These are phyloP conservation scores for Gerris buenoi DNA, from an alignment of 1,140 invertebrate species.

Conservation along the genomic window DNA sequence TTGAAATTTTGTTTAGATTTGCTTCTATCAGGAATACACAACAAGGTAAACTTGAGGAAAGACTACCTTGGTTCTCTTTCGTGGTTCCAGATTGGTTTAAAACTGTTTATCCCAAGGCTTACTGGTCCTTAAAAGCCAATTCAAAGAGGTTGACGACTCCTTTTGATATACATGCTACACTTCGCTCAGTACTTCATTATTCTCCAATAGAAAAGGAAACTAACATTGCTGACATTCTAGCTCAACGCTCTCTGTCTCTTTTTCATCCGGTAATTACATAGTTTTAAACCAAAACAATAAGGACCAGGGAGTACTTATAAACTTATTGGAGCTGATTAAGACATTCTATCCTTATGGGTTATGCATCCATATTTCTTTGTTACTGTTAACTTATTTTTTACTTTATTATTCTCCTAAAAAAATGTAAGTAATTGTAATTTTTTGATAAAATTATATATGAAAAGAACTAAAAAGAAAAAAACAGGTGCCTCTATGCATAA, in stretches of 20 bases:
- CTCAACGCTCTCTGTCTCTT: slow-evolving; percentile 47
- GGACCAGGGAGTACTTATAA: no score
- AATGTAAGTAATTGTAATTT: no score
- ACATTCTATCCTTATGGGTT: no score
- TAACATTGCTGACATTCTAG: slow-evolving; percentile 32
- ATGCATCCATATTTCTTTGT: no score
- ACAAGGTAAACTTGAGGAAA: slow-evolving; percentile 79
- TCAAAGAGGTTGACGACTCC: slow-evolving; percentile 54
- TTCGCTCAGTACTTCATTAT: slow-evolving; percentile 45
- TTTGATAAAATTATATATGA: no score
- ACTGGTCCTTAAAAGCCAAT: slow-evolving; percentile 50
- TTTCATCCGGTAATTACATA: slow-evolving; percentile 43
- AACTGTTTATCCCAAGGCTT: slow-evolving; percentile 37
- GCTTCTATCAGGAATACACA: slow-evolving; percentile 64
- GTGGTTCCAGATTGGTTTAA: slow-evolving; percentile 52
- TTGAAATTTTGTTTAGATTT: slow-evolving; percentile 39
- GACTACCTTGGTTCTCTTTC: slow-evolving; percentile 70
- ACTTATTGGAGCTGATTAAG: no score
- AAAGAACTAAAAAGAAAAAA: no score
- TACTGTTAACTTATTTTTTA: no score
- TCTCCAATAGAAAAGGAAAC: slow-evolving; percentile 20
- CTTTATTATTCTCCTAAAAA: no score
- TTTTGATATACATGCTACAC: slow-evolving; percentile 62
- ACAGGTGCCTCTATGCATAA: no score
- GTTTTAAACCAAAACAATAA: not conserved